phyloP scores from a whole-genome alignment of 2,888 invertebrate genomes.

The Antheraea assamensis region DNA sequence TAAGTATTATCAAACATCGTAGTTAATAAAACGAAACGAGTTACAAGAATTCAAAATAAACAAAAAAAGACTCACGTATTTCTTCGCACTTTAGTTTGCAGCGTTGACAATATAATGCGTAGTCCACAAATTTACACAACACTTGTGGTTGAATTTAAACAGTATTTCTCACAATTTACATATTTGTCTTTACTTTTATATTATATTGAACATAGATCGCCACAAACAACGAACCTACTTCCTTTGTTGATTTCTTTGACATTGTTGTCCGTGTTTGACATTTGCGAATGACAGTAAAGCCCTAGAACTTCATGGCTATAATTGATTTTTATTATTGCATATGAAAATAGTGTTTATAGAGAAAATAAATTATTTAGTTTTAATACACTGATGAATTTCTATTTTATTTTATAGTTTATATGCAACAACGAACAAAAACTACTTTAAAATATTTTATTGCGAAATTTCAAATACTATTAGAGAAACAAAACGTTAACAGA shows the following conservation, averaged over 20 bases:
- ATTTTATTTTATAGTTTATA: background rate
- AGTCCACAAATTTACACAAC: background rate
- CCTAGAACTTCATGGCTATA: background rate
- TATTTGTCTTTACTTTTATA: background rate
- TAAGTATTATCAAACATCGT: background rate
- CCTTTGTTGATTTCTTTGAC: constrained; percentile 26
- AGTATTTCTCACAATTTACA: background rate
- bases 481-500: background rate
- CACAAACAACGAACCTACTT: constrained; percentile 17
- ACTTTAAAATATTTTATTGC: background rate
- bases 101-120: background rate
- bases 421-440: background rate
- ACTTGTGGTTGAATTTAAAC: background rate
- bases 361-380: too few relatives aligned
- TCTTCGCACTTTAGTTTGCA: background rate
- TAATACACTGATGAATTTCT: too few relatives aligned
- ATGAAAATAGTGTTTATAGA: background rate
- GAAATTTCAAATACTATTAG: background rate
- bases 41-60: constrained; percentile 20
- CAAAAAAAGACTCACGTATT: constrained; percentile 8
- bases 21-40: background rate
- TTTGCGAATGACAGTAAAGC: background rate
- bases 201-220: constrained; percentile 23
- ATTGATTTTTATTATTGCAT: background rate
- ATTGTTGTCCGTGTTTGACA: constrained; percentile 16